Base-by-base conservation (phyloP, 2,113 vertebrate genomes). In the Mobula birostris region DNA sequence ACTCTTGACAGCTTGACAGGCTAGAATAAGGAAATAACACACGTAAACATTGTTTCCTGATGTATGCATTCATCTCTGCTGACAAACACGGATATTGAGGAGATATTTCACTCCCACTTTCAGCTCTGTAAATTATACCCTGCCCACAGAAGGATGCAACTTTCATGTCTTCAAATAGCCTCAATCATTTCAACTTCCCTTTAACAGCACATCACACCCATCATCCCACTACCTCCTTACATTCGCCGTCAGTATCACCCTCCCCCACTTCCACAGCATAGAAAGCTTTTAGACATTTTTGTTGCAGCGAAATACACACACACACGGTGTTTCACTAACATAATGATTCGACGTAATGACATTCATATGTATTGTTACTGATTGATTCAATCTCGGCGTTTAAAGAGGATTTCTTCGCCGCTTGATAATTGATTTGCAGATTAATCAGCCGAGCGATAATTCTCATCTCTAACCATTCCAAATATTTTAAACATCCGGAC, bases 1-100 rank as follows among this genome's bases (percentile, higher is more conserved):
- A 96, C 77, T 66, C 95, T 56, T 98, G 97, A 98, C 97, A 97
- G 96, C 95, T 96, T 98, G 97, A 97, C 96, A 97, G 96, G 96
- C 96, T 97, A 96, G 96, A 97, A 97, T 96, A 97, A 97, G 97
- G 97, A 97, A 97, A 97, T 97, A 97, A 97, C 97, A 97, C 97
- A 97, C 97, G 97, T 97, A 97, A 97, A 97, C 96, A 96, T 96
- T 96, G 97, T 97, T 96, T 97, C 97, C 96, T 96, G 96, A 98
- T 97, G 97, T 97, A 97, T 97, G 97, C 97, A 97, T 98, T 98
- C 97, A 98, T 98, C 97, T 97, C 96, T 96, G 95, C 96, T 97
- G 97, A 97, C 98, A 98, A 97, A 97, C 96, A 97, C 96, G 96
- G 97, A 97, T 97, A 97, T 96, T 96, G 97, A 97, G 96, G 95